phyloP scores from a whole-genome alignment of 2,888 invertebrate genomes.

The Tetragonisca angustula region DNA sequence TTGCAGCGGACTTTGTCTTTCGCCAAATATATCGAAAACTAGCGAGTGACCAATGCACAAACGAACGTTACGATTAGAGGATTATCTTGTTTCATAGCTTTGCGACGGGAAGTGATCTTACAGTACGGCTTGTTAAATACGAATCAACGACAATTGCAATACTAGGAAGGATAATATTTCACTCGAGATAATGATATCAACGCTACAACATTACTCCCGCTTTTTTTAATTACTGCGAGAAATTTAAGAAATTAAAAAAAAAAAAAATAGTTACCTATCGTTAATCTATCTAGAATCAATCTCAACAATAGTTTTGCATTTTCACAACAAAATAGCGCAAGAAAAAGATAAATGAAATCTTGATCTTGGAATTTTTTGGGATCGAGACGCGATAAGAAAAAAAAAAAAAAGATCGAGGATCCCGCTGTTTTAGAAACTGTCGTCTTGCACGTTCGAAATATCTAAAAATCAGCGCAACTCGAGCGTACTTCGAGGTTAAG shows the following conservation, averaged over 20 bases:
- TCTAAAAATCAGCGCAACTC: slow-evolving; percentile 7
- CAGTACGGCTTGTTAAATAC: not conserved
- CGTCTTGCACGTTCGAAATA: no score
- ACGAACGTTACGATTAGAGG: not conserved
- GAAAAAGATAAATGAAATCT: not conserved
- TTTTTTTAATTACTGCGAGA: no score
- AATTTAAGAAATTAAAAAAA: no score
- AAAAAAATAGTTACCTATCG: no score
- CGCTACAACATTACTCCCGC: not conserved
- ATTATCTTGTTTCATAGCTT: not conserved
- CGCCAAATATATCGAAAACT: not conserved
- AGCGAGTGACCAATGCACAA: not conserved
- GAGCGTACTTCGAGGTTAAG: slow-evolving; percentile 8
- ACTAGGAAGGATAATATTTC: not conserved
- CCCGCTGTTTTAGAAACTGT: not conserved
- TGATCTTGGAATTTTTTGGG: not conserved
- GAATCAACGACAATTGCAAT: not conserved
- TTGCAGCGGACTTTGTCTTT: not conserved
- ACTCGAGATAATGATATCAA: not conserved
- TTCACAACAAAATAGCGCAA: not conserved
- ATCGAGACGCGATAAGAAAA: not conserved
- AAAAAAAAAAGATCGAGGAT: not conserved
- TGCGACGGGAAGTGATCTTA: not conserved
- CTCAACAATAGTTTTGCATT: no score
- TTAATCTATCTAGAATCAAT: no score